Evolutionary conservation across 1,140 invertebrate genomes (phyloP).

Genomic region (Caenorhabditis brenneri): DNA sequence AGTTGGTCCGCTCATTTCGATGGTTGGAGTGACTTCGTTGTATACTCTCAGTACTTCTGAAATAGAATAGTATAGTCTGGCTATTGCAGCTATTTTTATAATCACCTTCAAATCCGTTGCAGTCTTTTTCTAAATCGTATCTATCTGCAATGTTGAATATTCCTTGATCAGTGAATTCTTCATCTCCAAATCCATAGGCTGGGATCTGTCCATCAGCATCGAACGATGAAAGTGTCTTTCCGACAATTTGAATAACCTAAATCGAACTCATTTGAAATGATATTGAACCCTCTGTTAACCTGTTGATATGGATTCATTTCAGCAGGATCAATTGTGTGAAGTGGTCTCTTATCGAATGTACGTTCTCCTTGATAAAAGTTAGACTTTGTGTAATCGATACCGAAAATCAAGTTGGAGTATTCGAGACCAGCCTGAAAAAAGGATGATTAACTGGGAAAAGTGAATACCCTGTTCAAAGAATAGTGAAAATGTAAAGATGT

Average conservation of each 20-base stretch:
- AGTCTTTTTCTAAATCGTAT: slow-evolving; percentile 64
- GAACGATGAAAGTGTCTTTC: slow-evolving; percentile 73
- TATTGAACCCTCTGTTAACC: slow-evolving; percentile 50
- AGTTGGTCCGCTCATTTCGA: slow-evolving; percentile 72
- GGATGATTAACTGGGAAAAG: neutral
- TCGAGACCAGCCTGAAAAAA: slow-evolving; percentile 72
- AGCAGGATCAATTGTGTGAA: slow-evolving; percentile 70
- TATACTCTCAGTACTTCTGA: slow-evolving; percentile 69
- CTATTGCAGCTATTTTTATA: neutral
- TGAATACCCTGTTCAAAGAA: neutral
- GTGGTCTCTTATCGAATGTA: slow-evolving; percentile 72
- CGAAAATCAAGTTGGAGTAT: slow-evolving; percentile 73
- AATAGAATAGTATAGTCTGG: neutral
- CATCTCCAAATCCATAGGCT: slow-evolving; percentile 74
- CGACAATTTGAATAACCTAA: slow-evolving; percentile 74
- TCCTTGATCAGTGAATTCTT: slow-evolving; percentile 70
- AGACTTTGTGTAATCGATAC: slow-evolving; percentile 74
- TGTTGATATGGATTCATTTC: slow-evolving; percentile 72
- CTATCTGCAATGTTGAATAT: slow-evolving; percentile 72
- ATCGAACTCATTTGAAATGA: slow-evolving; percentile 33
- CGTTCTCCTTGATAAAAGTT: slow-evolving; percentile 74
- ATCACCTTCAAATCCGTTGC: slow-evolving; percentile 68
- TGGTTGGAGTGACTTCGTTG: slow-evolving; percentile 67
- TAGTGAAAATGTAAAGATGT: slow-evolving; percentile 10
- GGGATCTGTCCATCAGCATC: slow-evolving; percentile 73